Evolutionary conservation across 2,113 vertebrate genomes (phyloP).

Genomic region (Cyphomyrus discorhynchus): DNA sequence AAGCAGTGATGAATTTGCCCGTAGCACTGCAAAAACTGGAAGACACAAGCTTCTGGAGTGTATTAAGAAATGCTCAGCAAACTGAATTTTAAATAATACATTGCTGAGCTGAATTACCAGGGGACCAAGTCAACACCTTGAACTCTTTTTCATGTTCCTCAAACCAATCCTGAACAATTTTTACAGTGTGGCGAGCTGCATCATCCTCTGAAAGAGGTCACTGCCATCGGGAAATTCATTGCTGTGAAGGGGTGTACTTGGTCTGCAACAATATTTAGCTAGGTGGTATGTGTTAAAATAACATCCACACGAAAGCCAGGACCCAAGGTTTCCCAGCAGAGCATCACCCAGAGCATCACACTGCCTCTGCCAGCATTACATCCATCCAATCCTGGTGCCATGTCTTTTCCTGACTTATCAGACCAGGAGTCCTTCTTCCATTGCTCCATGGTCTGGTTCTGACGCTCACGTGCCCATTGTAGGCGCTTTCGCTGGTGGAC

Average conservation of each 20-base stretch:
- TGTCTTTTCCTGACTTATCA: no score
- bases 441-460: no score
- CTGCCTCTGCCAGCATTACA: neutral
- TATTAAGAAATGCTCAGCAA: neutral
- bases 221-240: neutral
- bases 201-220: neutral
- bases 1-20: neutral
- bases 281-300: no score
- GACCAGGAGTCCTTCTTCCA: no score
- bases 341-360: no score
- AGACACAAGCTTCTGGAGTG: neutral
- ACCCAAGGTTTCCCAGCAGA: no score
- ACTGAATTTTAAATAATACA: neutral
- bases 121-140: neutral
- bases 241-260: no score
- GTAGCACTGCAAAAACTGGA: neutral
- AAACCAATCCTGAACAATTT: neutral
- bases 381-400: no score
- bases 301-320: no score
- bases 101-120: neutral
- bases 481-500: neutral
- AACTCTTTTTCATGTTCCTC: neutral
- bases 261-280: no score
- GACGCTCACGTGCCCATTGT: neutral
- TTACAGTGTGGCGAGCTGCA: neutral